Evolutionary conservation across 2,797 vertebrate genomes (phyloP).

Genomic region (Vultur gryphus): DNA sequence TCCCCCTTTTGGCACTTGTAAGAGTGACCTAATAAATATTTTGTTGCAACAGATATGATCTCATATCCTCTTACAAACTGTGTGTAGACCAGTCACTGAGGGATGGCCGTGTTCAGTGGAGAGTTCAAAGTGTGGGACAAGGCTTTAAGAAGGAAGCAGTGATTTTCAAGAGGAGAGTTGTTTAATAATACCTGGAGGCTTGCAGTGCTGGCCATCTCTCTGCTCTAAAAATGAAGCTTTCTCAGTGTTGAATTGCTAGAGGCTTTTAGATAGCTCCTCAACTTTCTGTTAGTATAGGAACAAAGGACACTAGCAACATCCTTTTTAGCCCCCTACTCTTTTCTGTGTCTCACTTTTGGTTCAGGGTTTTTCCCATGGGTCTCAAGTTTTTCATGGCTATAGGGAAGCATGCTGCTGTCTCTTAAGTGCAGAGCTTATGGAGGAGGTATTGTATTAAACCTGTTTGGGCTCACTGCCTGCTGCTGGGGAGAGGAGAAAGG

Average conservation of each 20-base stretch:
- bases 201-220: not conserved
- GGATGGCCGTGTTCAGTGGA: not conserved
- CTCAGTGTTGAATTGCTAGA: not conserved
- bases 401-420: not conserved
- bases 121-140: not conserved
- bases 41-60: not conserved
- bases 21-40: not conserved
- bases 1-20: not conserved
- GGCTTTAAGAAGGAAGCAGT: not conserved
- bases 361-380: not conserved
- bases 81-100: not conserved
- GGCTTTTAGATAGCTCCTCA: not conserved
- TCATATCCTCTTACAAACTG: not conserved
- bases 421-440: not conserved
- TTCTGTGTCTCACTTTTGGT: not conserved
- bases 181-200: not conserved
- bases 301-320: not conserved
- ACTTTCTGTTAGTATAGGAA: not conserved
- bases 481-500: not conserved
- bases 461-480: not conserved
- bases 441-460: not conserved
- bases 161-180: not conserved
- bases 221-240: not conserved
- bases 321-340: not conserved
- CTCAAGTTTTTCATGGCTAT: not conserved